Evolutionary conservation across 2,888 invertebrate species (phyloP).

Genomic region (Agrochola lychnidis): DNA sequence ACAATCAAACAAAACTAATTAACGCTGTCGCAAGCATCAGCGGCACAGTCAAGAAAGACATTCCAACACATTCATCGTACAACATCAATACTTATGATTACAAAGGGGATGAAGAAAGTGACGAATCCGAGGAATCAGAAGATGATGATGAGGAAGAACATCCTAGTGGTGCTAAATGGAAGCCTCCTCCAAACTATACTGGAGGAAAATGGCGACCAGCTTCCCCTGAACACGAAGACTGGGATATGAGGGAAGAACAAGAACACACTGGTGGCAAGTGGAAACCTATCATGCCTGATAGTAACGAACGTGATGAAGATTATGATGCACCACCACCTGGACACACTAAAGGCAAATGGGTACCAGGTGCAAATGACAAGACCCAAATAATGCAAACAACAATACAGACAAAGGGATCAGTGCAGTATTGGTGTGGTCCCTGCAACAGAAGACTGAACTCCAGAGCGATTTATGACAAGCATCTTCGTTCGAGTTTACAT

Average conservation of each 20-base stretch:
- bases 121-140: conserved; percentile 91
- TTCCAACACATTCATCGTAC: conserved; percentile 76
- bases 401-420: conserved; percentile 87
- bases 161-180: conserved; percentile 94
- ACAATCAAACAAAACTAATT: conserved; percentile 91
- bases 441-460: conserved; percentile 95
- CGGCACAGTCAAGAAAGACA: conserved; percentile 89
- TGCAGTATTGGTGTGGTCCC: conserved; percentile 95
- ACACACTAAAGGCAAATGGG: conserved; percentile 95
- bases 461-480: conserved; percentile 94
- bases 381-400: conserved; percentile 90
- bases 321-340: conserved; percentile 92
- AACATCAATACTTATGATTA: conserved; percentile 82
- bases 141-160: conserved; percentile 90
- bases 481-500: conserved; percentile 94
- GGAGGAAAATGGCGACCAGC: conserved; percentile 88
- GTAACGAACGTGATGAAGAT: conserved; percentile 86
- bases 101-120: conserved; percentile 87
- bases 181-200: conserved; percentile 90
- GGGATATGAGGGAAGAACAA: conserved; percentile 87
- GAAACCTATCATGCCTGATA: conserved; percentile 87
- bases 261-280: conserved; percentile 92
- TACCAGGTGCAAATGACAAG: conserved; percentile 92
- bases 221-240: conserved; percentile 89
- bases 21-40: conserved; percentile 92